Base-by-base conservation (phyloP, 2,888 invertebrate species). In the Plebejus anna region DNA sequence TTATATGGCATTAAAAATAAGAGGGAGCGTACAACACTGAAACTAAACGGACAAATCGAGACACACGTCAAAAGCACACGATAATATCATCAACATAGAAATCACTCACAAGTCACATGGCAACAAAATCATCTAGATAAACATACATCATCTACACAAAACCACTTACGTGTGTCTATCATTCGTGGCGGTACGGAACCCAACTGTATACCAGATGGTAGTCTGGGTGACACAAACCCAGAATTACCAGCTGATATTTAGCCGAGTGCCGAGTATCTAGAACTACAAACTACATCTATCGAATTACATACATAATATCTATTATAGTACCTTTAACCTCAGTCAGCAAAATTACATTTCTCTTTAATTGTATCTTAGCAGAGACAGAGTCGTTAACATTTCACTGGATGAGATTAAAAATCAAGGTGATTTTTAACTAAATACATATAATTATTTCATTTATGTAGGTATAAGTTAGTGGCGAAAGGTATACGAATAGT, bases 171-270 rank as follows among this genome's bases (percentile, higher is more conserved):
- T 87, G 87, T 88, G 86, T 88, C 85, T 82, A 80, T 80, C 82
- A 80, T 86, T 81, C 80, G 80, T 79, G 80, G 87, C 80, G 75
- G 80, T 75, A 77, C 86, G 84, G 82, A 79, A 78, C 79, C 79
- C 86, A 87, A 91, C 94, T 93, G 94, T 92, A 97, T 97, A 98
- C 96, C 97, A 97, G 96, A 96, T 95, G 96, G 96, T 96, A 97
- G 96, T 95, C 97, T 97, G 97, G 96, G 96, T 92, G 90, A 91
- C 61, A 76, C 59, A 86, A 95, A 95, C 97, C 97, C 97, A 97
- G 97, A 98, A 98, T 98, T 98, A 98, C 98, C 98, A 98, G 98
- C 98, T 98, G 98, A 98, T 98, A 98, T 98, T 98, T 97, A 95
- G 94, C 89, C 89, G 84, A 83, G 81, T 75, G 80, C 82, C 89